phyloP scores from a whole-genome alignment of 2,888 invertebrate genomes.

The Palloptera scutellata region DNA sequence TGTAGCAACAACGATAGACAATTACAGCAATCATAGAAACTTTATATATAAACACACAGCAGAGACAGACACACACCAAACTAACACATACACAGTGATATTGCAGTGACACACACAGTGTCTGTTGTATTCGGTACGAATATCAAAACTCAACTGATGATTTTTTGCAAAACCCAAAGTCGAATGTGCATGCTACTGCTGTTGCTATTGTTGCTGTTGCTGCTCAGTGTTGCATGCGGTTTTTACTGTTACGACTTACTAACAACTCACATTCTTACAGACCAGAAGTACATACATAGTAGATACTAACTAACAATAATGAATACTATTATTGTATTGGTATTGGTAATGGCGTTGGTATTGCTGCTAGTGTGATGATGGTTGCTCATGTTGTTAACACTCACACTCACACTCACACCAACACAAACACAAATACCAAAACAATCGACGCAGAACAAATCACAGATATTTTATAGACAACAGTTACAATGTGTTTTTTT shows the following conservation, averaged over 20 bases:
- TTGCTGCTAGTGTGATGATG: neutral
- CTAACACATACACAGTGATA: no score
- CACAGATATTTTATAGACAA: neutral
- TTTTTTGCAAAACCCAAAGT: no score
- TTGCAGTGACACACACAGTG: slow-evolving; percentile 2
- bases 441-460: neutral
- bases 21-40: no score
- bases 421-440: neutral
- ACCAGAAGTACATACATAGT: no score
- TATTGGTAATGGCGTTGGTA: no score
- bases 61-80: no score
- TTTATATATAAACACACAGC: no score
- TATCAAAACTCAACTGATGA: slow-evolving; percentile 25
- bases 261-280: neutral
- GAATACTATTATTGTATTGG: no score
- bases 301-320: neutral
- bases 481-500: neutral
- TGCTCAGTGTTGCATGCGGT: slow-evolving; percentile 27
- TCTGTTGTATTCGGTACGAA: slow-evolving; percentile 28
- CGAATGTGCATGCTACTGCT: neutral
- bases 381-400: neutral
- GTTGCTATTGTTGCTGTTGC: slow-evolving; percentile 6
- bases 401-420: slow-evolving; percentile 1
- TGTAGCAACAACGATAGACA: no score
- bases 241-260: slow-evolving; percentile 20